Evolutionary conservation across 2,113 vertebrate genomes (phyloP).

Genomic region (Saccopteryx leptura): DNA sequence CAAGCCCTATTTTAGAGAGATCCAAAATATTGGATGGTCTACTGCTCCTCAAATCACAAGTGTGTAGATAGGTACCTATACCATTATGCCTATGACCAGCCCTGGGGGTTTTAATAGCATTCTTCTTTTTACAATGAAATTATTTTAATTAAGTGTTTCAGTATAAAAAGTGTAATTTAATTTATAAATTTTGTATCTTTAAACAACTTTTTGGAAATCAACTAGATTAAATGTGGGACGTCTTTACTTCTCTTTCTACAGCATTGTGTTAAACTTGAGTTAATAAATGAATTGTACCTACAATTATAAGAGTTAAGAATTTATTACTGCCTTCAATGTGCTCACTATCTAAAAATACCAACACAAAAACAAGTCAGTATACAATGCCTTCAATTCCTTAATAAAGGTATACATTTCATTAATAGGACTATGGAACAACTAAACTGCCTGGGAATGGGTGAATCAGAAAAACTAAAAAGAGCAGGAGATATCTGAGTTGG

Average conservation of each 20-base stretch:
- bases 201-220: neutral
- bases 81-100: neutral
- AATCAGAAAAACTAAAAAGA: neutral
- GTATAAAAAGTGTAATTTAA: neutral
- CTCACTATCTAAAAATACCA: neutral
- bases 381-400: neutral
- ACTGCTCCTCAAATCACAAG: neutral
- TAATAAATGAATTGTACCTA: slow-evolving; percentile 11
- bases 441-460: neutral
- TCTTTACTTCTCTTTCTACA: neutral
- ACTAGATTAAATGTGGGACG: neutral
- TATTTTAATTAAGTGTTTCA: slow-evolving; percentile 4
- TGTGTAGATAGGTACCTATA: neutral
- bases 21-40: neutral
- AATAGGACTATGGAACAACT: neutral
- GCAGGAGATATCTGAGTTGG: neutral
- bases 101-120: neutral
- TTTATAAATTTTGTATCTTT: neutral
- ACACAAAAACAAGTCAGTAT: neutral
- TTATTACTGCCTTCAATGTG: neutral
- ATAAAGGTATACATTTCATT: neutral
- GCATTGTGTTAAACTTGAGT: neutral
- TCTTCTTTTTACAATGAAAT: slow-evolving; percentile 41
- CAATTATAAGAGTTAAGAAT: neutral
- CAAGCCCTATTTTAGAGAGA: neutral